Percentiles rank a stretch among this genome's conserved stretches.
These are phyloP conservation scores for Leptodactylus fuscus DNA, from an alignment of 2,113 vertebrate species.

Conservation along the genomic window DNA sequence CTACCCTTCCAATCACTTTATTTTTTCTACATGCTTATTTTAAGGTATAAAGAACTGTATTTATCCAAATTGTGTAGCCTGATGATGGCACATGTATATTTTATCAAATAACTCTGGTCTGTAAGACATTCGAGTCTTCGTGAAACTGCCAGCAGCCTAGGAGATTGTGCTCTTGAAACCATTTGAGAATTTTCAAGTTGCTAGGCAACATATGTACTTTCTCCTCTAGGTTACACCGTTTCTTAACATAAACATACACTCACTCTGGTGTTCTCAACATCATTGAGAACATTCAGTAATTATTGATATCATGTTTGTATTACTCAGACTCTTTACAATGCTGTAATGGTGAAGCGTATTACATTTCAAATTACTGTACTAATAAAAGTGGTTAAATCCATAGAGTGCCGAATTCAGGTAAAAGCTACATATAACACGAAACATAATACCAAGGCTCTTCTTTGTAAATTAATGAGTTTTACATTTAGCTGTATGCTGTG, in stretches of 20 bases:
- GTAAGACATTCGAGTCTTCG: constrained; percentile 34
- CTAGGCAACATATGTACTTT: constrained; percentile 45
- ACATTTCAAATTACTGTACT: neutral
- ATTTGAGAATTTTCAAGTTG: constrained; percentile 51
- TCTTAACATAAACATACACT: constrained; percentile 25
- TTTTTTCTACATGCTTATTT: neutral
- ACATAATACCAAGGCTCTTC: no score
- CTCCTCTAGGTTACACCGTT: constrained; percentile 25
- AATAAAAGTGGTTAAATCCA: neutral
- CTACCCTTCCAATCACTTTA: neutral
- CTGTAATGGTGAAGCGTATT: neutral
- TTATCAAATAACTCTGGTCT: constrained; percentile 34
- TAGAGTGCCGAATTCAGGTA: no score
- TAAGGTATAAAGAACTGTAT: neutral
- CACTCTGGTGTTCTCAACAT: neutral
- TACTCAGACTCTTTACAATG: neutral
- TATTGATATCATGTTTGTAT: neutral
- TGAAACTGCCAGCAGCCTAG: constrained; percentile 37
- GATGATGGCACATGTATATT: constrained; percentile 45
- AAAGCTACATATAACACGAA: no score
- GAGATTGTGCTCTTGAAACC: constrained; percentile 42
- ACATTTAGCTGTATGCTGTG: no score
- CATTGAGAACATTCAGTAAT: neutral
- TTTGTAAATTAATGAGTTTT: neutral
- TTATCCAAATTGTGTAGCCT: neutral